Percentiles rank a stretch among this genome's conserved stretches.
phyloP scores from a whole-genome alignment of 1,140 invertebrate species.

The Calliopsis andreniformis region DNA sequence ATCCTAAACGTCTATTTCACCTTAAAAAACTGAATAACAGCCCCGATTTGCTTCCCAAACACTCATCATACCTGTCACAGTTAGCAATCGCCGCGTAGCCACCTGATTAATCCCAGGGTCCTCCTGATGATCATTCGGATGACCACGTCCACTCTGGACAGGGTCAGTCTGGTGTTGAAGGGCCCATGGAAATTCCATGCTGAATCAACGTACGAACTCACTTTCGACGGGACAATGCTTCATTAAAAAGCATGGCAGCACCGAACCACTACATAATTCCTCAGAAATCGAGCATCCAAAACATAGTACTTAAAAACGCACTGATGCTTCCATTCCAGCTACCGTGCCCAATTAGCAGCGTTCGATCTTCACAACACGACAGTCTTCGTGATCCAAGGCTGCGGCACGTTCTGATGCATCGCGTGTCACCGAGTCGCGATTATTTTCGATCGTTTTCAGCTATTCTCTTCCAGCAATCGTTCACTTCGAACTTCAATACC shows the following conservation, averaged over 20 bases:
- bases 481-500: too few relatives aligned
- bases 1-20: too few relatives aligned
- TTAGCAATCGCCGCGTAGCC: constrained; percentile 68
- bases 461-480: too few relatives aligned
- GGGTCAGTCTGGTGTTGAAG: constrained; percentile 71
- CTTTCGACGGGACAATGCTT: constrained; percentile 37
- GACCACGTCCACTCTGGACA: constrained; percentile 56
- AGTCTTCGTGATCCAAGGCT: neutral
- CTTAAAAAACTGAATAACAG: neutral
- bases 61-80: constrained; percentile 77
- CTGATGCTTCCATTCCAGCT: neutral
- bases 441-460: neutral
- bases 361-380: neutral
- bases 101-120: constrained; percentile 70
- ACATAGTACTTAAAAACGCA: neutral
- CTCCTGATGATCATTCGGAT: constrained; percentile 62
- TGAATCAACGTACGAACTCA: constrained; percentile 4
- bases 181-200: constrained; percentile 78
- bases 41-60: too few relatives aligned
- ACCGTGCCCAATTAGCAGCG: neutral
- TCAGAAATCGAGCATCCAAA: neutral
- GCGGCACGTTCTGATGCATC: neutral
- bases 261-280: constrained; percentile 40
- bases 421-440: neutral
- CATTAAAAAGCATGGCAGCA: neutral